These are phyloP conservation scores for Laticauda colubrina DNA, from an alignment of 2,113 vertebrate genomes.

Conservation along the genomic window DNA sequence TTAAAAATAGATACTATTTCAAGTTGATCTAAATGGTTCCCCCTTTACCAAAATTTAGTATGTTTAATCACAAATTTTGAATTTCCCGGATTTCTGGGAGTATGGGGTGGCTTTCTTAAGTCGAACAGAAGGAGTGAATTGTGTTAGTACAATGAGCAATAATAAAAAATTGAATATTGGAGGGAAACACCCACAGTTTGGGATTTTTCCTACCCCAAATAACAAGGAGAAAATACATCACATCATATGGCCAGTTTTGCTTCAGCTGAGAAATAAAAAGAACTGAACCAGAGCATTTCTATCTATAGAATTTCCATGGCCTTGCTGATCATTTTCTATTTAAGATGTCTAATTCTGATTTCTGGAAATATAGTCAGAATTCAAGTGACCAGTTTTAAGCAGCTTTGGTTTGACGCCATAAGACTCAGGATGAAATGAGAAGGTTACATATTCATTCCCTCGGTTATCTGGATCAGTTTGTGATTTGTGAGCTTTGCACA, in stretches of 20 bases:
- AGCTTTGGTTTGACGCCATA: neutral
- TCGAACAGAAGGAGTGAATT: conserved; percentile 28
- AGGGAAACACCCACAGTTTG: conserved; percentile 33
- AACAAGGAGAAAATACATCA: conserved; percentile 33
- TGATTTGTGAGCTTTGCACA: neutral
- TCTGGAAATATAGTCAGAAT: neutral
- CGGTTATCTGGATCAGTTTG: neutral
- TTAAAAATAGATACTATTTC: conserved; percentile 34
- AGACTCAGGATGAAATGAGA: neutral
- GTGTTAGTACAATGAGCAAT: conserved; percentile 18
- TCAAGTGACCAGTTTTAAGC: neutral
- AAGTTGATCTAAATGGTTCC: conserved; percentile 27
- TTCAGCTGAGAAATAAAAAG: conserved; percentile 37
- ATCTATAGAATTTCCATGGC: neutral
- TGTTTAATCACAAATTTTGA: conserved; percentile 30
- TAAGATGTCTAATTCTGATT: neutral
- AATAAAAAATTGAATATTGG: conserved; percentile 20
- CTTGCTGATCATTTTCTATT: neutral
- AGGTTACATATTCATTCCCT: neutral
- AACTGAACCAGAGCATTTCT: accelerated
- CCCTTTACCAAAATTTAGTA: neutral
- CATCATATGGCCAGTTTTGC: conserved; percentile 28
- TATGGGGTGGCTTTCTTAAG: conserved; percentile 17
- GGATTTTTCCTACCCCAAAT: conserved; percentile 37
- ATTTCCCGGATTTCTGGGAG: conserved; percentile 23